Evolutionary conservation across 2,113 vertebrate genomes (phyloP).

Genomic region (Centrocercus urophasianus): DNA sequence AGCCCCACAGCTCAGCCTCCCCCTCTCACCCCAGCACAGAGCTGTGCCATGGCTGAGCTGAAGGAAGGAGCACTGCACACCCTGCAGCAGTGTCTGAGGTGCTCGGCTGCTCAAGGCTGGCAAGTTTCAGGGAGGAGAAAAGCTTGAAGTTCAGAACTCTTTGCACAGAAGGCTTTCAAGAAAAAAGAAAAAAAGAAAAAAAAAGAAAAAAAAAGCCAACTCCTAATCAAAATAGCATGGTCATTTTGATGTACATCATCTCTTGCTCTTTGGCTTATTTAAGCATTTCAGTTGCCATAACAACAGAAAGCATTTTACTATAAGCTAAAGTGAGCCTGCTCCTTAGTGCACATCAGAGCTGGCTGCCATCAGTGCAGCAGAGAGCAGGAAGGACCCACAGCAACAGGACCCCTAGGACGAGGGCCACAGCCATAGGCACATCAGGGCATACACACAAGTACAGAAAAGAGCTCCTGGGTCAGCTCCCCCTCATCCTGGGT

Average conservation of each 20-base stretch:
- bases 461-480: too few species aligned
- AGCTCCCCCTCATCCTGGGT: neutral
- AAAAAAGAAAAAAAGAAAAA: too few species aligned
- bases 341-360: neutral
- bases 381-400: neutral
- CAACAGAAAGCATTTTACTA: constrained; percentile 58
- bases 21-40: fast-evolving
- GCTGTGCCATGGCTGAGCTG: neutral
- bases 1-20: fast-evolving
- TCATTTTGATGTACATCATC: constrained; percentile 35
- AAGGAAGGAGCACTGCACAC: fast-evolving
- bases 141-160: neutral
- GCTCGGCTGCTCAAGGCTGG: too few species aligned
- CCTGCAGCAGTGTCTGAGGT: neutral
- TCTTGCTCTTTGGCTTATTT: constrained; percentile 33
- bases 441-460: neutral
- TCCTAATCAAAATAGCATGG: neutral
- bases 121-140: neutral
- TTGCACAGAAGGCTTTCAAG: neutral
- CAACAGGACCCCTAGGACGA: neutral
- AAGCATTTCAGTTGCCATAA: constrained; percentile 65
- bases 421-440: fast-evolving
- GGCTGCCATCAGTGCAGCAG: fast-evolving
- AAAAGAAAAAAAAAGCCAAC: neutral
- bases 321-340: neutral